Percentiles rank a stretch among this genome's conserved stretches.
phyloP scores from a whole-genome alignment of 1,140 invertebrate genomes.

The Bombus picipes region DNA sequence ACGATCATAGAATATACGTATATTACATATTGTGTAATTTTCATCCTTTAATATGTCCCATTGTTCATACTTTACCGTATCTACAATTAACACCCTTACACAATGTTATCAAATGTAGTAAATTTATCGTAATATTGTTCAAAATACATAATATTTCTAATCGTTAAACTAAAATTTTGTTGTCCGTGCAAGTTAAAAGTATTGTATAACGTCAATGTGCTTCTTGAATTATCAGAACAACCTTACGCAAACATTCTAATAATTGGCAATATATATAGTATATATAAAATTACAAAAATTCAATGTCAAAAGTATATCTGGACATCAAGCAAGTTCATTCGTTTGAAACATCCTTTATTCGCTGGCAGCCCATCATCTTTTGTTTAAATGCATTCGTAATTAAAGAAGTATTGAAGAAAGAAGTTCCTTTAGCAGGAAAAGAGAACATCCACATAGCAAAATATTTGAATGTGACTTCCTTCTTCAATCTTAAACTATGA shows the following conservation, averaged over 20 bases:
- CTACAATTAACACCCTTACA: slow-evolving; percentile 21
- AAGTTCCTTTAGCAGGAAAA: background rate
- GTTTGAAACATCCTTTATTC: slow-evolving; percentile 24
- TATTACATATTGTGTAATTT: slow-evolving; percentile 35
- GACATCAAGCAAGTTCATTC: slow-evolving; percentile 13
- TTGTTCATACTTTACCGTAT: slow-evolving; percentile 19
- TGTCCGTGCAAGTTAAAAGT: slow-evolving; percentile 7
- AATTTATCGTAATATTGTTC: slow-evolving; percentile 1
- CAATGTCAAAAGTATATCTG: slow-evolving; percentile 13
- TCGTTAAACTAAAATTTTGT: background rate
- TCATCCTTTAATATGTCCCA: background rate
- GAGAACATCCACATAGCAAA: background rate
- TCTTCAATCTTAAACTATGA: slow-evolving; percentile 29
- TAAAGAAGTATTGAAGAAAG: slow-evolving; percentile 31
- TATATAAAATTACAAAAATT: slow-evolving; percentile 43
- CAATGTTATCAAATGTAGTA: slow-evolving; percentile 20
- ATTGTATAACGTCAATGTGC: slow-evolving; percentile 1
- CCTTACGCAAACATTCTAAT: background rate
- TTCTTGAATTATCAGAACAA: background rate
- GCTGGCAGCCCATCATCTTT: background rate
- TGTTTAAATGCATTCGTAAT: slow-evolving; percentile 44
- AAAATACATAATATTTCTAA: slow-evolving; percentile 15
- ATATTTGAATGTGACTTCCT: background rate
- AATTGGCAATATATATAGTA: background rate
- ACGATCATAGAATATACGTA: slow-evolving; percentile 37